These are phyloP conservation scores for Tanypteryx hageni DNA, from an alignment of 2,888 invertebrate genomes.

Conservation along the genomic window DNA sequence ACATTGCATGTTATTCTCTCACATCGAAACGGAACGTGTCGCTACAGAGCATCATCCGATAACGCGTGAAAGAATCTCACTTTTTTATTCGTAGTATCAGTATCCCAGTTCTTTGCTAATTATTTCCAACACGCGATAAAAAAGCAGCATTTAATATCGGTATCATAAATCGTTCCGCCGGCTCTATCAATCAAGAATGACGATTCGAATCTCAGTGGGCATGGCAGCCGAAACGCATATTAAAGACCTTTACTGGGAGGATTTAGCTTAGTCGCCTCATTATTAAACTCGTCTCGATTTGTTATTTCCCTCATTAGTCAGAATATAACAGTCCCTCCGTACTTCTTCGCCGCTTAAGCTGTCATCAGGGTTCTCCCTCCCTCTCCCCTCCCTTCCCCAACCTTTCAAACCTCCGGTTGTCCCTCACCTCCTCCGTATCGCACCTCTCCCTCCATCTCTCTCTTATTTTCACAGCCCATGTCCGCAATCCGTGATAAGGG, in stretches of 20 bases:
- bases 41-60: not conserved
- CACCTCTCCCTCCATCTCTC: not conserved
- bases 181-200: conserved; percentile 40
- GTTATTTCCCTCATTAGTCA: conserved; percentile 59
- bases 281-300: conserved; percentile 62
- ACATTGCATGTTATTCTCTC: too few species aligned
- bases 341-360: conserved; percentile 36
- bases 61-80: not conserved
- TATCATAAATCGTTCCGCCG: conserved; percentile 8
- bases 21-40: too few species aligned
- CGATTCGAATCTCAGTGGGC: not conserved
- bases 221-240: not conserved
- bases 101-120: not conserved
- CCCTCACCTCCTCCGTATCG: not conserved
- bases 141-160: not conserved
- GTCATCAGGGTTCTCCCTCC: not conserved
- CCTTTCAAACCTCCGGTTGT: not conserved
- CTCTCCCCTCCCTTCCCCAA: not conserved
- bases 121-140: not conserved
- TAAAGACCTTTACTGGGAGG: conserved; percentile 37
- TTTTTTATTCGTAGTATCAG: not conserved
- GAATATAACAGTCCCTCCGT: conserved; percentile 31
- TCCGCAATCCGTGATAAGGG: conserved; percentile 58
- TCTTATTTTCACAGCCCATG: not conserved
- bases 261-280: conserved; percentile 42